Evolutionary conservation across 2,888 invertebrate genomes (phyloP).

Genomic region (Athripsodes cinereus): DNA sequence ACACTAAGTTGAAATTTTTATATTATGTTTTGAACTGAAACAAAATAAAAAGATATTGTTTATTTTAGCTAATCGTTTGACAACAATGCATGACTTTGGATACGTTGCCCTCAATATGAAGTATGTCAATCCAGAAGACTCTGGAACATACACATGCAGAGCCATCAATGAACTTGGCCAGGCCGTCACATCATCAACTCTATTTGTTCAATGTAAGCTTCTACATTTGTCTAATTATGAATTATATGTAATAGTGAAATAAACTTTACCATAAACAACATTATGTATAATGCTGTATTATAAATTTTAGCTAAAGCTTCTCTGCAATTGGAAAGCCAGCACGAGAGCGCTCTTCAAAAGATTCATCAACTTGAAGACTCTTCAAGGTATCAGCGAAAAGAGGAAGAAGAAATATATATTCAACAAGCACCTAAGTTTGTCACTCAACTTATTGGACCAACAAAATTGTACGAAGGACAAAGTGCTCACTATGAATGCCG

Average conservation of each 20-base stretch:
- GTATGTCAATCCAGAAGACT: conserved; percentile 91
- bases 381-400: conserved; percentile 69
- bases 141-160: conserved; percentile 92
- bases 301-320: conserved; percentile 69
- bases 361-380: conserved; percentile 81
- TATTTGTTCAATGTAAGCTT: conserved; percentile 77
- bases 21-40: background rate
- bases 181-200: conserved; percentile 89
- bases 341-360: conserved; percentile 82
- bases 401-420: conserved; percentile 73
- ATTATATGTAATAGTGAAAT: background rate
- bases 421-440: conserved; percentile 82
- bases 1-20: background rate
- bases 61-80: conserved; percentile 72
- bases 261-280: no score
- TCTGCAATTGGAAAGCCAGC: conserved; percentile 80
- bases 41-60: conserved; percentile 12
- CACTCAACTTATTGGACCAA: conserved; percentile 79
- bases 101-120: conserved; percentile 94
- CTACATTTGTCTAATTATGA: background rate
- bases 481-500: conserved; percentile 91
- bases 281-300: conserved; percentile 9
- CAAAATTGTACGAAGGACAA: conserved; percentile 79
- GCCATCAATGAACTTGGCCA: conserved; percentile 90
- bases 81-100: conserved; percentile 96